phyloP scores from a whole-genome alignment of 2,113 vertebrate species.

The Oreocharis arfaki region DNA sequence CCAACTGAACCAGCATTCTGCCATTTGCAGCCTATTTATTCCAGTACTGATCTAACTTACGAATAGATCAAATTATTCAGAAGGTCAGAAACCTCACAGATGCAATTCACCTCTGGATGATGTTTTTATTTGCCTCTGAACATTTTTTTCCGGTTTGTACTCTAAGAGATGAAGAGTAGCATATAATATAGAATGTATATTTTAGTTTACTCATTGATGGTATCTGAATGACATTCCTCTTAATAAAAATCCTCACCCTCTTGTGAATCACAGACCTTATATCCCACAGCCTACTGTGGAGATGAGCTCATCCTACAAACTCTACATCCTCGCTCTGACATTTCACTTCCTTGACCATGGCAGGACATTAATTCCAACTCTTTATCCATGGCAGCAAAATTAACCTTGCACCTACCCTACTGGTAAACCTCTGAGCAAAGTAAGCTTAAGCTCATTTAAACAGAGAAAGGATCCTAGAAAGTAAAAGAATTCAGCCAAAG shows the following conservation, averaged over 20 bases:
- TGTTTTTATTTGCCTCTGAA: not conserved
- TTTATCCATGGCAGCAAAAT: not conserved
- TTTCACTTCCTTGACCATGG: not conserved
- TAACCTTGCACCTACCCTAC: not conserved
- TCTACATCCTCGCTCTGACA: not conserved
- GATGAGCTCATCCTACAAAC: not conserved
- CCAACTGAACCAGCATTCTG: not conserved
- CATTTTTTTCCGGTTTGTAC: not conserved
- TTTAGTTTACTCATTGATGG: not conserved
- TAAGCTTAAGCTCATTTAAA: not conserved
- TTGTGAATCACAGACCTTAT: not conserved
- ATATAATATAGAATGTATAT: not conserved
- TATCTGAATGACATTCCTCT: not conserved
- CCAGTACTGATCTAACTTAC: not conserved
- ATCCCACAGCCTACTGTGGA: not conserved
- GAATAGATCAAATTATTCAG: not conserved
- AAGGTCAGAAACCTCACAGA: not conserved
- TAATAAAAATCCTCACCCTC: not conserved
- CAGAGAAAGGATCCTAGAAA: not conserved
- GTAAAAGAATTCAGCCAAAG: not conserved
- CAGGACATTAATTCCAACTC: not conserved
- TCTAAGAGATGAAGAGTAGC: not conserved
- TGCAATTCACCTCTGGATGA: not conserved
- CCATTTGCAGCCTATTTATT: not conserved
- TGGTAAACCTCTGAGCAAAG: not conserved